A percentile compares a stretch with the other conserved stretches of the same genome.
Evolutionary conservation across 2,797 vertebrate genomes (phyloP).

Genomic region (Melanotaenia parkinsoni): DNA sequence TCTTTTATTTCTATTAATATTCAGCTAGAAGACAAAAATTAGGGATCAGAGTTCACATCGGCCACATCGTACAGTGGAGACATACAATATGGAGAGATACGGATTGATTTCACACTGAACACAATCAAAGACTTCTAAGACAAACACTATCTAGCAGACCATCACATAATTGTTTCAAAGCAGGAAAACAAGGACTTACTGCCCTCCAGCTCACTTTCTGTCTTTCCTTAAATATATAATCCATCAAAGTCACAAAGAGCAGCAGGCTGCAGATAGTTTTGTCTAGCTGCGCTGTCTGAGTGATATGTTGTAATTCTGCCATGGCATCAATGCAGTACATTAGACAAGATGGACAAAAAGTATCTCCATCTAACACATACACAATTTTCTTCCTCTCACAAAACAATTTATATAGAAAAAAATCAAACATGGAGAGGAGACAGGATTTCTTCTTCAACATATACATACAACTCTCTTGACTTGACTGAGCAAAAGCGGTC

Average conservation of each 20-base stretch:
- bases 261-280: slow-evolving; percentile 50
- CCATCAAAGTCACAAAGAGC: slow-evolving; percentile 65
- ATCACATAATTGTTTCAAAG: slow-evolving; percentile 33
- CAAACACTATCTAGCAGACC: slow-evolving; percentile 17
- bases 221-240: slow-evolving; percentile 60
- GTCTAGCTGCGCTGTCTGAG: slow-evolving; percentile 35
- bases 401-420: not conserved
- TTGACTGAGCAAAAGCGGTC: slow-evolving; percentile 25
- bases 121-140: slow-evolving; percentile 14
- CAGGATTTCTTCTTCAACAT: not conserved
- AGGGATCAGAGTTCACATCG: no score
- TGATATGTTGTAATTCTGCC: slow-evolving; percentile 42
- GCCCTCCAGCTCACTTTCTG: slow-evolving; percentile 44
- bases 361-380: slow-evolving; percentile 21
- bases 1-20: no score
- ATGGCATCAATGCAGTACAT: slow-evolving; percentile 31
- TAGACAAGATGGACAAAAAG: slow-evolving; percentile 6
- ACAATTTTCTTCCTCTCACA: slow-evolving; percentile 22
- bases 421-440: not conserved
- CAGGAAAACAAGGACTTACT: slow-evolving; percentile 48
- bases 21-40: no score
- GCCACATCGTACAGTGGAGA: not conserved
- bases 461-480: not conserved
- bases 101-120: not conserved
- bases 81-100: not conserved